Evolutionary conservation across 2,797 vertebrate species (phyloP).

Genomic region (Macropus fuliginosus): DNA sequence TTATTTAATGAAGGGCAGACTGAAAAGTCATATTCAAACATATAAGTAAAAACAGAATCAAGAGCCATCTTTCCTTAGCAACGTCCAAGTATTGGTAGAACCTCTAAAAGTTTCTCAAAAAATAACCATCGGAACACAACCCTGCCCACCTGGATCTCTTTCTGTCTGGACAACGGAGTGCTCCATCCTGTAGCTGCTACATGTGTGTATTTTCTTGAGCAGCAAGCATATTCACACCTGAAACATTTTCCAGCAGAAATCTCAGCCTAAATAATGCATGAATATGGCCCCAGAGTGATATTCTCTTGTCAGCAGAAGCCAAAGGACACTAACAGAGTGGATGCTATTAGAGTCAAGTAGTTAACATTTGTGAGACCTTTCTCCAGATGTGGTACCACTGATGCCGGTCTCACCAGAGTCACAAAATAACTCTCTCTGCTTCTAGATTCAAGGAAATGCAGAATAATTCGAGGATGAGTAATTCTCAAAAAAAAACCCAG

Average conservation of each 20-base stretch:
- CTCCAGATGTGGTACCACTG: not conserved
- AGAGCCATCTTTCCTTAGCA: not conserved
- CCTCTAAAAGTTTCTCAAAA: not conserved
- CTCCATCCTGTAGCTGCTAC: not conserved
- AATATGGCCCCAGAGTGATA: not conserved
- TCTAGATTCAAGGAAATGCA: no score
- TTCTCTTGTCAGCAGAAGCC: not conserved
- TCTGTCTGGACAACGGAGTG: rapidly evolving
- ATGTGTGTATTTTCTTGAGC: not conserved
- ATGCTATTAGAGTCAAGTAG: not conserved
- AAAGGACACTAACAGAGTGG: not conserved
- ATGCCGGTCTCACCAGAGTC: not conserved
- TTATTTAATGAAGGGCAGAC: not conserved
- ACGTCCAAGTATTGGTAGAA: not conserved
- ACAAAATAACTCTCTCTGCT: not conserved
- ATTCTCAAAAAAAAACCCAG: not conserved
- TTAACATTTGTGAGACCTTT: not conserved
- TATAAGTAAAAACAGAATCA: not conserved
- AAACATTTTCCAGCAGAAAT: not conserved
- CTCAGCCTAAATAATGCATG: not conserved
- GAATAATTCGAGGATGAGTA: not conserved
- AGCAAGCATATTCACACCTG: not conserved
- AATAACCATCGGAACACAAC: not conserved
- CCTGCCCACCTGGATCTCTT: not conserved
- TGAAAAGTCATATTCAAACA: not conserved